Evolutionary conservation across 2,888 invertebrate genomes (phyloP).

Genomic region (Drosophila pseudotalamancana): DNA sequence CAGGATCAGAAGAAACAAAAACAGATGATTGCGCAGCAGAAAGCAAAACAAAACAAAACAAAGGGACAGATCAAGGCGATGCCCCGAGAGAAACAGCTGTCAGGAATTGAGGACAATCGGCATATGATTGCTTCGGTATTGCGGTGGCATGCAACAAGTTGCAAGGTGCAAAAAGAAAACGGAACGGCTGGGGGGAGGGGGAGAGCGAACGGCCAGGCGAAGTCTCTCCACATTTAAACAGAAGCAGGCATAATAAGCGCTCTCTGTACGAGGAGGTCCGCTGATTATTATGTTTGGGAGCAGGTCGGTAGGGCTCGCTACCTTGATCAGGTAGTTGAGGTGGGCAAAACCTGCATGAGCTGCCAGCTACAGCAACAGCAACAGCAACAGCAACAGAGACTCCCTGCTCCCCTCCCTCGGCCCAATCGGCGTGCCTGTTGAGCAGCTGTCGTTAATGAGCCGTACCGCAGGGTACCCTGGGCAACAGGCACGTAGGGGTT

Average conservation of each 20-base stretch:
- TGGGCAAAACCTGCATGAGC: constrained; percentile 41
- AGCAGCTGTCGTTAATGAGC: constrained; percentile 78
- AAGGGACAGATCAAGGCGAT: constrained; percentile 45
- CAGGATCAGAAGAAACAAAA: constrained; percentile 25
- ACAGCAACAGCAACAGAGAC: constrained; percentile 14
- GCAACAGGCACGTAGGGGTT: constrained; percentile 18
- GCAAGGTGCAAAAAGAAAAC: constrained; percentile 71
- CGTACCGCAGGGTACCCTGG: constrained; percentile 26
- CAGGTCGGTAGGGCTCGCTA: background rate
- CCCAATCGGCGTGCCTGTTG: constrained; percentile 35
- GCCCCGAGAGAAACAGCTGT: constrained; percentile 69
- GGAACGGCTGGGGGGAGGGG: background rate
- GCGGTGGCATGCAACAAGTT: constrained; percentile 50
- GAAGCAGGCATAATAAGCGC: constrained; percentile 71
- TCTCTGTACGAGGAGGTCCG: constrained; percentile 24
- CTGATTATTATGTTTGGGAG: constrained; percentile 62
- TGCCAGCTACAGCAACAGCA: too few species aligned
- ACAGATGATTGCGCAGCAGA: constrained; percentile 51
- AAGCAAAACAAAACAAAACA: constrained; percentile 51
- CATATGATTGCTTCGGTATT: constrained; percentile 29
- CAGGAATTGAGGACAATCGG: constrained; percentile 48
- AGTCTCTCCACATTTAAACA: constrained; percentile 52
- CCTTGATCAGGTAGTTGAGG: constrained; percentile 37
- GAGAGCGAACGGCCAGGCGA: background rate
- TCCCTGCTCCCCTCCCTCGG: constrained; percentile 9